phyloP scores from a whole-genome alignment of 2,113 vertebrate species.

The Cephalopterus ornatus region DNA sequence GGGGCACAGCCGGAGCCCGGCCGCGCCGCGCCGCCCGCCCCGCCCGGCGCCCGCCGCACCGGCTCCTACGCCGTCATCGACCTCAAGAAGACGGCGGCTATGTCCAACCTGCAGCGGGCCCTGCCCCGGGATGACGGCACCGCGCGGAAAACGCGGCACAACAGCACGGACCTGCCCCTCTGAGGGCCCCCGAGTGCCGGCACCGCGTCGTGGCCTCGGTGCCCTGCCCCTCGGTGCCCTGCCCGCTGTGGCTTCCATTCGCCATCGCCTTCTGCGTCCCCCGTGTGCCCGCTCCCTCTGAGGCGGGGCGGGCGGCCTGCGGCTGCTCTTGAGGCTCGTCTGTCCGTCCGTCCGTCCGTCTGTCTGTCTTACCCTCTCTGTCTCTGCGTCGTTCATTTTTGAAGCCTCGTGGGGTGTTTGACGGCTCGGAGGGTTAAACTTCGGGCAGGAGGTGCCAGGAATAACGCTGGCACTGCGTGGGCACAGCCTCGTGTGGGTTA shows the following conservation, averaged over 20 bases:
- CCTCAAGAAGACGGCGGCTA: slow-evolving; percentile 97
- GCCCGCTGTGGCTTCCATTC: not conserved
- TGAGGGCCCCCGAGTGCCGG: slow-evolving; percentile 58
- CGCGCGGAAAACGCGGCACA: slow-evolving; percentile 95
- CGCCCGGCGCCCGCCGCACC: slow-evolving; percentile 75
- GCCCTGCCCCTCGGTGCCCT: not conserved
- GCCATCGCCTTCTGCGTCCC: not conserved
- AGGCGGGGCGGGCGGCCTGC: not conserved
- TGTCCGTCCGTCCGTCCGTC: not conserved
- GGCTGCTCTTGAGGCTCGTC: slow-evolving; percentile 3
- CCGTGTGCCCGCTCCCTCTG: not conserved
- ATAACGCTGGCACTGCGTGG: not conserved
- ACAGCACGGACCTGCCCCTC: slow-evolving; percentile 98
- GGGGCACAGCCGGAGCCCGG: slow-evolving; percentile 32
- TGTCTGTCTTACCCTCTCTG: not conserved
- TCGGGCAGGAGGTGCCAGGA: not conserved
- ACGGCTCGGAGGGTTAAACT: slow-evolving; percentile 26
- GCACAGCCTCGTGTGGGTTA: not conserved
- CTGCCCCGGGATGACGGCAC: slow-evolving; percentile 95
- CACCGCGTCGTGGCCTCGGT: not conserved
- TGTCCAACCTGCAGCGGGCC: slow-evolving; percentile 97
- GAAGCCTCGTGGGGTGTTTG: not conserved
- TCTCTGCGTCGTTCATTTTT: slow-evolving; percentile 12
- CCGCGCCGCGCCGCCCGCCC: not conserved
- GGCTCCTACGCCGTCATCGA: slow-evolving; percentile 97